These are phyloP conservation scores for Rhinatrema bivittatum DNA, from an alignment of 2,797 vertebrate species.

Conservation along the genomic window DNA sequence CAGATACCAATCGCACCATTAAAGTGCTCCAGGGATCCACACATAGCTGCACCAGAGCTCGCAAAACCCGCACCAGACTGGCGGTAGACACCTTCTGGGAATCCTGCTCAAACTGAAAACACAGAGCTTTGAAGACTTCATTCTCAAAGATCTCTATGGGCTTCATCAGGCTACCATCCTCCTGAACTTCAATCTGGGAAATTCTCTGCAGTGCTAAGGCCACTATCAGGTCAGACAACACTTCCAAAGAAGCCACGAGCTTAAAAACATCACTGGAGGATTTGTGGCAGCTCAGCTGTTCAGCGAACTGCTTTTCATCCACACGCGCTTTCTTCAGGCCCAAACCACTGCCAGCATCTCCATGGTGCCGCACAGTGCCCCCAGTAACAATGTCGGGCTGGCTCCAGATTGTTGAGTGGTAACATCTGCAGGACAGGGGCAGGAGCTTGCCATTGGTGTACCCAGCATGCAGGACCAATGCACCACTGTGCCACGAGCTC, in stretches of 20 bases:
- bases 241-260: conserved; percentile 48
- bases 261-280: conserved; percentile 61
- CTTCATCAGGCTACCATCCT: conserved; percentile 31
- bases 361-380: conserved; percentile 40
- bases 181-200: conserved; percentile 62
- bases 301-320: conserved; percentile 50
- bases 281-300: conserved; percentile 40
- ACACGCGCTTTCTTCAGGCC: conserved; percentile 33
- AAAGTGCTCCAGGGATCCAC: conserved; percentile 65
- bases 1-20: conserved; percentile 62
- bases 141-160: conserved; percentile 51
- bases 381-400: conserved; percentile 30
- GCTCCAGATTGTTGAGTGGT: conserved; percentile 38
- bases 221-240: conserved; percentile 61
- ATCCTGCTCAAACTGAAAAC: conserved; percentile 64
- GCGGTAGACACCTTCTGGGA: conserved; percentile 54
- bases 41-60: conserved; percentile 63
- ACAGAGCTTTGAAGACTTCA: conserved; percentile 58
- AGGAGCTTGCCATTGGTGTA: conserved; percentile 4
- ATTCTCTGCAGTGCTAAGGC: conserved; percentile 66
- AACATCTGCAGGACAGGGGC: conserved; percentile 16
- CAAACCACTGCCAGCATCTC: conserved; percentile 15
- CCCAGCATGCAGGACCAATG: neutral
- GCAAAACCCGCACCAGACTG: conserved; percentile 59
- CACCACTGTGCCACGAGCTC: neutral